Evolutionary conservation across 2,888 invertebrate species (phyloP).

Genomic region (Cerastoderma edule): DNA sequence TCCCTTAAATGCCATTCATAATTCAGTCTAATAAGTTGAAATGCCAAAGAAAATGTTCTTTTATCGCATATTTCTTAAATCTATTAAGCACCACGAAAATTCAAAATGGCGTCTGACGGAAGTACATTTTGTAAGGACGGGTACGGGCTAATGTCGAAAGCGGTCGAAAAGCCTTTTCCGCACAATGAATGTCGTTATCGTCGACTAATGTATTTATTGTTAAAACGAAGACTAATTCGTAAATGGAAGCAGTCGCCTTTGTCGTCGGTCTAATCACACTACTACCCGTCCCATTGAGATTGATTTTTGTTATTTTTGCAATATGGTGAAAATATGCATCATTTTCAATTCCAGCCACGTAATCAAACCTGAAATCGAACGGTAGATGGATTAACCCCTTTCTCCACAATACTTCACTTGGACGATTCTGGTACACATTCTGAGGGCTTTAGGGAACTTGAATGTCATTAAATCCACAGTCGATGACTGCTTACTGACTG

Average conservation of each 20-base stretch:
- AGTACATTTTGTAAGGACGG: constrained; percentile 11
- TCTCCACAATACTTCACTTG: background rate
- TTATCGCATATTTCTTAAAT: no score
- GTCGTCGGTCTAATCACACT: constrained; percentile 46
- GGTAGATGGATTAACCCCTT: background rate
- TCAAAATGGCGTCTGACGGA: no score
- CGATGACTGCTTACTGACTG: no score
- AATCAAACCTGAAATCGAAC: background rate
- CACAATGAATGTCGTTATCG: constrained; percentile 54
- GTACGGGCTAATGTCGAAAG: constrained; percentile 32
- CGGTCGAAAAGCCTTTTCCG: constrained; percentile 46
- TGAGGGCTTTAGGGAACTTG: no score
- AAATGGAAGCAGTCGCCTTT: constrained; percentile 45
- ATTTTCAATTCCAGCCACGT: constrained; percentile 26
- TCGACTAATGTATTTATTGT: constrained; percentile 61
- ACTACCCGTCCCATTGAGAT: constrained; percentile 38
- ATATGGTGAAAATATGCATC: constrained; percentile 53
- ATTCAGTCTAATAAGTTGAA: no score
- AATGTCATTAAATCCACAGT: no score
- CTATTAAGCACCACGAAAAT: no score
- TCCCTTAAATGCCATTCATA: no score
- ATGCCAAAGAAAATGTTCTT: no score
- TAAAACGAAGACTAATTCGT: constrained; percentile 55
- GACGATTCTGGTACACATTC: no score
- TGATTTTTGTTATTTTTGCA: constrained; percentile 55